Conservation (phyloP, 2,113 vertebrate species). For the Anser cygnoides region DNA sequence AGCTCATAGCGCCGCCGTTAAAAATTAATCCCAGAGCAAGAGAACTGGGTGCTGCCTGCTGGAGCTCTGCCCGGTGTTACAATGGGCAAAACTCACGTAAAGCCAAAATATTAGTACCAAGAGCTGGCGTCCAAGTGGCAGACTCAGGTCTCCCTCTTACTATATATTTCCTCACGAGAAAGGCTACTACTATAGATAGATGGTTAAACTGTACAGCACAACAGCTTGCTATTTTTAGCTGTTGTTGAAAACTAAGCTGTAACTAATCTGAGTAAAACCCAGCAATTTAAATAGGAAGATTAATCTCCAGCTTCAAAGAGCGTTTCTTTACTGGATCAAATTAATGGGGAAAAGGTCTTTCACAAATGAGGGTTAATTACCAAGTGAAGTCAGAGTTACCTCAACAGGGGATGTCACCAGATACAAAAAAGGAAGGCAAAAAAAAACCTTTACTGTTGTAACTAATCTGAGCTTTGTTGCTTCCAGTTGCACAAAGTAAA, state of each 20-base stretch:
- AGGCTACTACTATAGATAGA: slow-evolving; percentile 48
- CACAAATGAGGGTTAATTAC: slow-evolving; percentile 56
- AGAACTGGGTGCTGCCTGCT: not conserved
- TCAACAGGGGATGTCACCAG: slow-evolving; percentile 18
- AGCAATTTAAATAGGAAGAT: slow-evolving; percentile 61
- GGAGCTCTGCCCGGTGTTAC: not conserved
- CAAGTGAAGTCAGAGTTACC: slow-evolving; percentile 53
- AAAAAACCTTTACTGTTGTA: not conserved
- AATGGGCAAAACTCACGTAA: not conserved
- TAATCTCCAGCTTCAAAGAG: slow-evolving; percentile 61
- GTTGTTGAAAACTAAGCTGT: slow-evolving; percentile 63
- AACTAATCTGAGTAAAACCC: slow-evolving; percentile 61
- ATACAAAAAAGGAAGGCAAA: not conserved
- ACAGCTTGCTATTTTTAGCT: slow-evolving; percentile 55
- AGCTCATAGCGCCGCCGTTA: not conserved
- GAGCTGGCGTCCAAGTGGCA: not conserved
- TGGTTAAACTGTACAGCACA: slow-evolving; percentile 46
- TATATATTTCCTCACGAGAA: slow-evolving; percentile 26
- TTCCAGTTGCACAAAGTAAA: not conserved
- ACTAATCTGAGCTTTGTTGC: not conserved
- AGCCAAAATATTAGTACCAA: not conserved
- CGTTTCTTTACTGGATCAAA: slow-evolving; percentile 50
- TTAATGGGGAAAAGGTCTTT: slow-evolving; percentile 61
- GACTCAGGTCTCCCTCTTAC: not conserved
- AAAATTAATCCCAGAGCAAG: not conserved